These are phyloP conservation scores for Hypercompe scribonia DNA, from an alignment of 2,888 invertebrate genomes.

Conservation along the genomic window DNA sequence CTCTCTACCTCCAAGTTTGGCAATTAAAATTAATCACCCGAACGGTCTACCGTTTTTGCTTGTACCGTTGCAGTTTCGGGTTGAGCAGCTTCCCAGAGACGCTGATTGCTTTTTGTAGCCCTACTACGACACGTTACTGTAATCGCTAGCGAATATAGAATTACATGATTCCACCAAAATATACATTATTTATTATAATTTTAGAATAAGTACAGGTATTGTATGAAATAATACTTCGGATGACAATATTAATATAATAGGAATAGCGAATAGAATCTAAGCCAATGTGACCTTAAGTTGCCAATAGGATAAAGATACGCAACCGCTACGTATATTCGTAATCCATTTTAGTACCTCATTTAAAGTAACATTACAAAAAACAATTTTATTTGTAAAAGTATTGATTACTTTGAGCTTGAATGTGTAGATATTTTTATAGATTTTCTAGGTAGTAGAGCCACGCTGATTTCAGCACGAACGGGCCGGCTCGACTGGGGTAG, in stretches of 20 bases:
- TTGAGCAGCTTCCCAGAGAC: conserved; percentile 30
- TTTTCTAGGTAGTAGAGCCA: no score
- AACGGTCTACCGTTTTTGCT: conserved; percentile 64
- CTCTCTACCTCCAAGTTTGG: conserved; percentile 58
- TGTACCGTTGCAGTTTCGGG: conserved; percentile 34
- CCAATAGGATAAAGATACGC: not conserved
- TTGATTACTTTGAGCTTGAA: not conserved
- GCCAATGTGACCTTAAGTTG: not conserved
- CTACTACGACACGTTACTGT: conserved; percentile 6
- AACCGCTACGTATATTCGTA: not conserved
- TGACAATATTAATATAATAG: not conserved
- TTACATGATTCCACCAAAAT: no score
- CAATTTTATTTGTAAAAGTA: not conserved
- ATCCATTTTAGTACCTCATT: not conserved
- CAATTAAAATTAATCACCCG: conserved; percentile 74
- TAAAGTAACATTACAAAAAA: not conserved
- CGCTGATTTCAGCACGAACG: no score
- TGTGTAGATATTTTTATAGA: not conserved
- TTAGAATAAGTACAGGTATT: not conserved
- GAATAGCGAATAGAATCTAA: not conserved
- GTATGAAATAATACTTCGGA: not conserved
- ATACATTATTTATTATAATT: not conserved
- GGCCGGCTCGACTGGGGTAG: no score
- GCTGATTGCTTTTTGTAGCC: conserved; percentile 36
- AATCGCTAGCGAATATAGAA: conserved; percentile 5